Evolutionary conservation across 2,113 vertebrate species (phyloP).

Genomic region (Chauna torquata): DNA sequence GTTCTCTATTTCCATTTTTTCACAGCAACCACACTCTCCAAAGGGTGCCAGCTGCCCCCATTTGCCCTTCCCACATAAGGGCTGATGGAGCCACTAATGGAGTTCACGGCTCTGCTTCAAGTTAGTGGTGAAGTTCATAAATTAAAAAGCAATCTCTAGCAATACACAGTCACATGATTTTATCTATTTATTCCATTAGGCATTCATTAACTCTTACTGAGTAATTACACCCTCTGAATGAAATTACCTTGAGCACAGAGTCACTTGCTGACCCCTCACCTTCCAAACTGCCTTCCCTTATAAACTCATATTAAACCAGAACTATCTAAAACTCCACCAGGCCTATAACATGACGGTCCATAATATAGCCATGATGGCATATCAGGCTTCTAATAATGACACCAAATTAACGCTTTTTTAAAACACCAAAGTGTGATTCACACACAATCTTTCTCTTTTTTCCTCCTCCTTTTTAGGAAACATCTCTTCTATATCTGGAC

Average conservation of each 20-base stretch:
- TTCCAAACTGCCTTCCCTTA: not conserved
- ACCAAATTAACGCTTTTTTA: not conserved
- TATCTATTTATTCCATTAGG: not conserved
- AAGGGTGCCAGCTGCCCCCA: accelerated
- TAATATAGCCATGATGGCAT: not conserved
- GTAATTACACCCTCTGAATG: not conserved
- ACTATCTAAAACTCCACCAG: not conserved
- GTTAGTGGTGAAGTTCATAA: not conserved
- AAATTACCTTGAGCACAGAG: not conserved
- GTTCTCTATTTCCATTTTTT: not conserved
- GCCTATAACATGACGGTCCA: not conserved
- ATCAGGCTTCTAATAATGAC: not conserved
- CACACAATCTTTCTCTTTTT: accelerated
- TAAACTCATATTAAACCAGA: not conserved
- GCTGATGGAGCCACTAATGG: not conserved
- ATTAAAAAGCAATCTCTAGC: not conserved
- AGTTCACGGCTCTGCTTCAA: not conserved
- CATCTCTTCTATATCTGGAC: not conserved
- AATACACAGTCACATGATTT: not conserved
- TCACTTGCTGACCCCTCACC: not conserved
- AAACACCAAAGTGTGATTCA: not conserved
- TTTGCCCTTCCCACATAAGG: not conserved
- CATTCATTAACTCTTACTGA: not conserved
- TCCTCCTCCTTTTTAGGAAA: not conserved
- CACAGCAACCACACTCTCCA: not conserved